These are phyloP conservation scores for Schizotus pectinicornis DNA, from an alignment of 2,888 invertebrate genomes.

Conservation along the genomic window DNA sequence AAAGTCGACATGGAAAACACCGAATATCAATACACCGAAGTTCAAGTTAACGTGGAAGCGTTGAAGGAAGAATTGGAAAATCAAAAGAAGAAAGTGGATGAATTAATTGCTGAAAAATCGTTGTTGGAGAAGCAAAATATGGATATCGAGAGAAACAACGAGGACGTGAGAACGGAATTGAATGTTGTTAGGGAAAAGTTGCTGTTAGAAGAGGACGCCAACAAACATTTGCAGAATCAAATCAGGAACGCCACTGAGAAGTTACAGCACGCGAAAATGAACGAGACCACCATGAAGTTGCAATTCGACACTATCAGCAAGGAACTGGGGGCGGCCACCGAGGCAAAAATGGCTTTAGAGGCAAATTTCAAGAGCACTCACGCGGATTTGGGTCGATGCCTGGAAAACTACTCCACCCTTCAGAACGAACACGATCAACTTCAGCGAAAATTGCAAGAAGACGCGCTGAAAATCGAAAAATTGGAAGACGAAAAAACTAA, in stretches of 20 bases:
- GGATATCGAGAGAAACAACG: conserved; percentile 42
- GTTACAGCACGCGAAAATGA: conserved; percentile 55
- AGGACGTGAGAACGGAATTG: conserved; percentile 45
- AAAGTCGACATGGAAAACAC: conserved; percentile 56
- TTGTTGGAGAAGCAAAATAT: conserved; percentile 38
- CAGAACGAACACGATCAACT: conserved; percentile 41
- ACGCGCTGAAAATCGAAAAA: conserved; percentile 21
- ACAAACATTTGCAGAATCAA: conserved; percentile 40
- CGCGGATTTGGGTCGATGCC: conserved; percentile 31
- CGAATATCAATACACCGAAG: conserved; percentile 56
- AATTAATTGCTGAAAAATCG: conserved; percentile 45
- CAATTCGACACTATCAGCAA: conserved; percentile 50
- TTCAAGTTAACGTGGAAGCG: conserved; percentile 60
- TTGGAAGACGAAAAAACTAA: conserved; percentile 18
- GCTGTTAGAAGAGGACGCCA: conserved; percentile 44
- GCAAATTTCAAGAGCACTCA: conserved; percentile 31
- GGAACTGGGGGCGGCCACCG: conserved; percentile 41
- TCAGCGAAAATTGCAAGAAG: conserved; percentile 19
- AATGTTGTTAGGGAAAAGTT: conserved; percentile 46
- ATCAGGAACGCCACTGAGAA: conserved; percentile 51
- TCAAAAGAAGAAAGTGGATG: conserved; percentile 47
- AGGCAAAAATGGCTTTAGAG: conserved; percentile 42
- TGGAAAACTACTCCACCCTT: conserved; percentile 36
- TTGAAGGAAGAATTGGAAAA: conserved; percentile 54
- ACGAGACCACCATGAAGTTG: conserved; percentile 50